Evolutionary conservation across 2,797 vertebrate genomes (phyloP).

Genomic region (Arrhamphus sclerolepis): DNA sequence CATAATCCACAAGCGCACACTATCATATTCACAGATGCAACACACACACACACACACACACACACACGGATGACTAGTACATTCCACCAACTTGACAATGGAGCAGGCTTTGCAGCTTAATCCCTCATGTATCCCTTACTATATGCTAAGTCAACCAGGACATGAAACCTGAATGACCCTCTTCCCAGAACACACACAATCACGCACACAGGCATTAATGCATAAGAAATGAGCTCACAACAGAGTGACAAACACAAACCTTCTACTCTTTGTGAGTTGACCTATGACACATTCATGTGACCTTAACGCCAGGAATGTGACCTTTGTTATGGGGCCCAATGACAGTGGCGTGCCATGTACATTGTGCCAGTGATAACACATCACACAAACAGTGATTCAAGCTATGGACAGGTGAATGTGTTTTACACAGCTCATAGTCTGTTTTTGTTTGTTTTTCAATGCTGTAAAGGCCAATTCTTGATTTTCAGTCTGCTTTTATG

Average conservation of each 20-base stretch:
- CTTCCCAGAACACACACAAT: slow-evolving; percentile 54
- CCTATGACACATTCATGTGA: slow-evolving; percentile 53
- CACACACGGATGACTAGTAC: slow-evolving; percentile 61
- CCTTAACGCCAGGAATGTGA: slow-evolving; percentile 62
- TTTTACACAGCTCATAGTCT: slow-evolving; percentile 10
- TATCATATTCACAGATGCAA: slow-evolving; percentile 55
- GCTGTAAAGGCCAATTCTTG: not conserved
- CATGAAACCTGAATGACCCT: slow-evolving; percentile 71
- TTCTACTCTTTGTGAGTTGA: slow-evolving; percentile 40
- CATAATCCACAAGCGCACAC: slow-evolving; percentile 31
- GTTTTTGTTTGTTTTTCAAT: slow-evolving; percentile 1
- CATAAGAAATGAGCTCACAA: slow-evolving; percentile 48
- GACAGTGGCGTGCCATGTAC: slow-evolving; percentile 18
- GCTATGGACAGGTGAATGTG: slow-evolving; percentile 49
- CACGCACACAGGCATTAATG: slow-evolving; percentile 28
- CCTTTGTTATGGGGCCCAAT: slow-evolving; percentile 43
- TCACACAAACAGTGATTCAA: slow-evolving; percentile 10
- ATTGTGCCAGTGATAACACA: slow-evolving; percentile 34
- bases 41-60: slow-evolving; percentile 34
- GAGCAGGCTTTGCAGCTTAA: slow-evolving; percentile 76
- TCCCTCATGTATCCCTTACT: slow-evolving; percentile 71
- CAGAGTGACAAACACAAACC: slow-evolving; percentile 41
- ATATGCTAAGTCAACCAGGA: slow-evolving; percentile 66
- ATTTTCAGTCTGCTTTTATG: slow-evolving; percentile 14
- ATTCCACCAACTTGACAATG: slow-evolving; percentile 78